Conservation (phyloP, 2,888 invertebrate species). For the Arge pagana region DNA sequence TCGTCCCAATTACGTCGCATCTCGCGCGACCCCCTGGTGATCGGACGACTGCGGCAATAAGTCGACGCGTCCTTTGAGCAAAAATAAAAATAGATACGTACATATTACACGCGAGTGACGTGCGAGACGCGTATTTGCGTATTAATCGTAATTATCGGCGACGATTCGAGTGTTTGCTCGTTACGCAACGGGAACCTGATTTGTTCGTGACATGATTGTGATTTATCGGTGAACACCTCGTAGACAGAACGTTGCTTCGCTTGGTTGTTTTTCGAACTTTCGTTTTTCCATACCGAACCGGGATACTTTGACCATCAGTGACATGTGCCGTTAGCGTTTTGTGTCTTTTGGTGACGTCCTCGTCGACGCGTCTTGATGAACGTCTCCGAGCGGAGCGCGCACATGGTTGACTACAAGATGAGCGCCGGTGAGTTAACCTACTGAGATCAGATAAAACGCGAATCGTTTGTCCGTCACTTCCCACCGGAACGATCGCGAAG, state of each 20-base stretch:
- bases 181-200: neutral
- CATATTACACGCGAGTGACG: no score
- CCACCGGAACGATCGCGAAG: no score
- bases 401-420: constrained; percentile 43
- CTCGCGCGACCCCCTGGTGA: no score
- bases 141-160: neutral
- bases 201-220: constrained; percentile 8
- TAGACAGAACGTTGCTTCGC: neutral
- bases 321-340: constrained; percentile 15
- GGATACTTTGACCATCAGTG: neutral
- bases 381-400: constrained; percentile 44
- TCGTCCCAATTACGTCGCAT: no score
- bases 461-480: no score
- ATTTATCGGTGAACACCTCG: neutral
- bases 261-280: neutral
- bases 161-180: neutral
- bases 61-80: no score
- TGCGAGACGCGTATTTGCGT: no score
- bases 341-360: constrained; percentile 11
- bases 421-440: constrained; percentile 39
- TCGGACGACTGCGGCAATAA: no score
- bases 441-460: no score
- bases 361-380: constrained; percentile 29
- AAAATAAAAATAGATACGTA: no score
- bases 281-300: neutral